Evolutionary conservation across 2,888 invertebrate genomes (phyloP), one percentile per base, ranked within the genome.

Genomic region (Glaucopsyche alexis): DNA sequence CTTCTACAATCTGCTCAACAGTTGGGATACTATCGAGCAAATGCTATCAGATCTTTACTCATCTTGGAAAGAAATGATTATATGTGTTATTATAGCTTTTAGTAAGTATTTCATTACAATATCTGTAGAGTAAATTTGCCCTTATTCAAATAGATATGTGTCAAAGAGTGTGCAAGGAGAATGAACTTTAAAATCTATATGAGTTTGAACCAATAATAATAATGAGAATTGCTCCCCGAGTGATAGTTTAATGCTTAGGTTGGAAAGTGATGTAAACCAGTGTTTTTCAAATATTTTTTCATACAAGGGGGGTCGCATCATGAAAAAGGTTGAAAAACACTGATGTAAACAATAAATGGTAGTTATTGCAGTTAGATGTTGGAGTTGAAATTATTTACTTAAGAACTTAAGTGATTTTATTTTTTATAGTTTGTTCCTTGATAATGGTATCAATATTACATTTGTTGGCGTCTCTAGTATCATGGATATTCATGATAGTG

Each of bases 1-100:
- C 84, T 94, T 98, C 79, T 97, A 97, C 87, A 95, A 95, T 7
- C 93, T 97, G 80, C 93, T 98, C 66, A 98, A 98, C 84, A 96
- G 96, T 80, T 97, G 98, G 96, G 97, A 98, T 85, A 95, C 96
- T 49, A 94, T 98, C 79, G 97, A 98, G 87, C 97, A 98, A 89
- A 95, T 98, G 85, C 91, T 98, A 50, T 96, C 96, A 71, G 98
- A 99, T 89, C 92, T 99, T 8, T 98, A 97, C 84, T 95, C 96
- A 75, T 96, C 97, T 55, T 98, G 98, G 98, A 95, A 95, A 81
- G 95, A 97, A 85, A 96, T 99, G 89, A 94, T 97, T 71, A 95
- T 95, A 50, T 94, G 98, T 81, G 96, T 96, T 72, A 95, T 96
- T 76, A 89, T 98, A 75, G 95, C 98, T 76, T 95, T 98, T 83